phyloP scores from a whole-genome alignment of 2,797 vertebrate species.

The Clarias fuscus region DNA sequence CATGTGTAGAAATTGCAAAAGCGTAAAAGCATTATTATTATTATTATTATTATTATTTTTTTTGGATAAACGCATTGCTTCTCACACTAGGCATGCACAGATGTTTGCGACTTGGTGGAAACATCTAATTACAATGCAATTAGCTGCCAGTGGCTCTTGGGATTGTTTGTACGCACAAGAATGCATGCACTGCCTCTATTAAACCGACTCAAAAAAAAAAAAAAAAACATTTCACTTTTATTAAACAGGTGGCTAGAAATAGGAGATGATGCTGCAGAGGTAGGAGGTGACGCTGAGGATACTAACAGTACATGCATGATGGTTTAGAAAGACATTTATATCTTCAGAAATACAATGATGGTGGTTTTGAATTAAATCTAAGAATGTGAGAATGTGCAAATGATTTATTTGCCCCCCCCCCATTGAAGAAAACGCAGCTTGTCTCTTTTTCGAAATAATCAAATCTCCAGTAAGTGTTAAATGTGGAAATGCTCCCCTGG shows the following conservation, averaged over 20 bases:
- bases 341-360: neutral
- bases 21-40: neutral
- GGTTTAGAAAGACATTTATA: neutral
- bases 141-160: slow-evolving; percentile 12
- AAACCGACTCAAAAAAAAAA: neutral
- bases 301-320: neutral
- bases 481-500: neutral
- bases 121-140: slow-evolving; percentile 19
- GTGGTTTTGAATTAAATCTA: neutral
- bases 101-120: slow-evolving; percentile 7
- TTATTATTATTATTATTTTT: no score
- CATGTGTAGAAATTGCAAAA: neutral
- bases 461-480: neutral
- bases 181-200: neutral
- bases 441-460: neutral
- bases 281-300: neutral
- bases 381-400: neutral
- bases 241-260: slow-evolving; percentile 30
- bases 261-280: neutral
- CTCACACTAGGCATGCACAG: neutral
- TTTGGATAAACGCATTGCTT: neutral
- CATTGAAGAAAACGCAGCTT: neutral
- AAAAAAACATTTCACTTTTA: slow-evolving; percentile 18
- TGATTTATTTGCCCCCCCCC: neutral
- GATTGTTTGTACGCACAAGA: slow-evolving; percentile 11